Base-by-base conservation (phyloP, 2,888 invertebrate species). In the Agrochola lota region DNA sequence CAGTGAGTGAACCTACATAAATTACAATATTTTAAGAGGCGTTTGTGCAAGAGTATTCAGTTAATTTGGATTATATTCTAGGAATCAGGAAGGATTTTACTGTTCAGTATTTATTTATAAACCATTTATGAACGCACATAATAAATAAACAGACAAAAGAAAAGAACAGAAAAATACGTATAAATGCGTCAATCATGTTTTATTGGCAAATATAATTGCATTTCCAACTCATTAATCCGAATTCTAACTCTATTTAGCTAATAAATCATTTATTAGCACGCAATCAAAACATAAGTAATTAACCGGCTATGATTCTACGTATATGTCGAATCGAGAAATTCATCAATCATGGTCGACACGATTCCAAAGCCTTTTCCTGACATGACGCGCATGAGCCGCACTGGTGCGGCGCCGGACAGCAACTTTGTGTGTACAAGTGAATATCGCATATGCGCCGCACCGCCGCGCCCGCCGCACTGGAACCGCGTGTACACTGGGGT, bases 1-100 rank as follows among this genome's bases (percentile, higher is more conserved):
- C 80, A 74, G 81, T 85, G 82, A 84, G 78, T 71, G 84, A 86
- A 81, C 90, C 91, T 88, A 87, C 90, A 91, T 91, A 91, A 89
- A 91, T 91, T 91, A 89, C 75, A 90, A 91, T 91, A 88, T 87
- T 84, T 90, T 82, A 75, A 77, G 77, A 81, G 76, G 59, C 67
- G 46, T 85, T 74, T 57, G 64, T 77, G 63, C 40, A 63, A 59
- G 30, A 57, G 67, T 75, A 62, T 64, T 72, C 15, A 35, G 30
- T 76, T 30, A 30, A 72, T 68, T 63, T 62, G 35, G 15, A 40
- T 43, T 70, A 9, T 26, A 57, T 62, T 66, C 35, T 23, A n/a
- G 40, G 35, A 20, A 30, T 62, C 17, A 30, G 55, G 4, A 52
- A 26, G 6, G 9, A 23, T 40, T 40, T 78, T 23, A 30, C 43